Conservation (phyloP, 2,797 vertebrate species). For the Cyprinodon diabolis region DNA sequence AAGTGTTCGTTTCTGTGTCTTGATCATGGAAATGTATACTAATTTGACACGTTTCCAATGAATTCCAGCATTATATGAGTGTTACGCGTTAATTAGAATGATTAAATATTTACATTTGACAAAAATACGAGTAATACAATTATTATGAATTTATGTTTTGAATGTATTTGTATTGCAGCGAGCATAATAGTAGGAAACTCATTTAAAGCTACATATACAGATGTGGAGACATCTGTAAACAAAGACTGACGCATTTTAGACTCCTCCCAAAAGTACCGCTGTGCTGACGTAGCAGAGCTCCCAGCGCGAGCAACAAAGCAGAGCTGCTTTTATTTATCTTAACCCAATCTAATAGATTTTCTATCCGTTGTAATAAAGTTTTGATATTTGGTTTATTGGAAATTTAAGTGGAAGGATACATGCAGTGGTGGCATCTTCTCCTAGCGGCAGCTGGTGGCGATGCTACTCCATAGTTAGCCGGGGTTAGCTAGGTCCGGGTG, state of each 20-base stretch:
- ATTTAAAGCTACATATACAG: not conserved
- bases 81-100: no score
- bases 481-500: conserved; percentile 31
- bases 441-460: conserved; percentile 35
- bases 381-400: not conserved
- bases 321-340: not conserved
- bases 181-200: not conserved
- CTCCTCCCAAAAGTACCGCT: conserved; percentile 67
- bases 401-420: not conserved
- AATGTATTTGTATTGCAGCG: not conserved
- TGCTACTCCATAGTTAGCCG: conserved; percentile 41
- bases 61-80: no score
- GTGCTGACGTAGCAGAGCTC: conserved; percentile 13
- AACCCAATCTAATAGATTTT: accelerated
- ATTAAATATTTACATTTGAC: no score
- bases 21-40: not conserved
- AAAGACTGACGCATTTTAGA: conserved; percentile 63
- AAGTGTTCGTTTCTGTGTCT: not conserved
- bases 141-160: not conserved
- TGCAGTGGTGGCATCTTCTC: conserved; percentile 14
- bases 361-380: no score
- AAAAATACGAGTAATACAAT: no score
- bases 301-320: conserved; percentile 12
- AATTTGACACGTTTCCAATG: no score
- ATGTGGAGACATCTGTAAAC: conserved; percentile 53